phyloP scores from a whole-genome alignment of 1,140 invertebrate genomes.

The Atopsyche davidsoni region DNA sequence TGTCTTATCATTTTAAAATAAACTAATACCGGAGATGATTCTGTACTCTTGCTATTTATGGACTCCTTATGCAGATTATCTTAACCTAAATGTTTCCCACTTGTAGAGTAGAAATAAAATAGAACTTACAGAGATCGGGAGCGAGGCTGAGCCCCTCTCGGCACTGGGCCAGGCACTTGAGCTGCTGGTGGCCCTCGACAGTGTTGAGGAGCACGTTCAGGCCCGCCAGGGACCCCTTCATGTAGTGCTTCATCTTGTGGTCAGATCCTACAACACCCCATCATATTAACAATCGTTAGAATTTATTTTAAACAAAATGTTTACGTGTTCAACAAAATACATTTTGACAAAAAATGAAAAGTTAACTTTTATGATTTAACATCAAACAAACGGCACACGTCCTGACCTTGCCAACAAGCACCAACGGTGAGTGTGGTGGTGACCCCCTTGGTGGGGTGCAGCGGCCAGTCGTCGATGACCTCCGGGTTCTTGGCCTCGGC shows the following conservation, averaged over 20 bases:
- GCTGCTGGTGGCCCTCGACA: conserved; percentile 72
- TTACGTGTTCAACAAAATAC: not conserved
- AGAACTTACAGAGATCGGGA: conserved; percentile 30
- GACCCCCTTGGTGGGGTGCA: conserved; percentile 88
- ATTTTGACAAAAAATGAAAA: not conserved
- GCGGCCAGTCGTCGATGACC: conserved; percentile 99
- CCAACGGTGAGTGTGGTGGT: conserved; percentile 93
- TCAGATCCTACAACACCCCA: conserved; percentile 59
- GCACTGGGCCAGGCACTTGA: conserved; percentile 79
- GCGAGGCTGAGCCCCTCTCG: conserved; percentile 63
- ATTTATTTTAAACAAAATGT: not conserved
- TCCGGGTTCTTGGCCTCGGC: conserved; percentile 84
- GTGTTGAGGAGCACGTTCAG: conserved; percentile 74
- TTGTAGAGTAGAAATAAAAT: too few relatives aligned
- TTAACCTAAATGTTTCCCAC: not conserved
- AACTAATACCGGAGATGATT: too few relatives aligned
- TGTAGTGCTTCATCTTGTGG: conserved; percentile 80
- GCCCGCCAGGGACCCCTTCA: conserved; percentile 83
- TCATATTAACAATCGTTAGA: not conserved
- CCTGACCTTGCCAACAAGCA: conserved; percentile 90
- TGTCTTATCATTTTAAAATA: too few relatives aligned
- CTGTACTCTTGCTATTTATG: too few relatives aligned
- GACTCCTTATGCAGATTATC: too few relatives aligned
- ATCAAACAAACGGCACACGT: too few relatives aligned
- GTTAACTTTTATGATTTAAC: too few relatives aligned